These are phyloP conservation scores for Andrena minutula DNA, from an alignment of 2,888 invertebrate genomes.

Conservation along the genomic window DNA sequence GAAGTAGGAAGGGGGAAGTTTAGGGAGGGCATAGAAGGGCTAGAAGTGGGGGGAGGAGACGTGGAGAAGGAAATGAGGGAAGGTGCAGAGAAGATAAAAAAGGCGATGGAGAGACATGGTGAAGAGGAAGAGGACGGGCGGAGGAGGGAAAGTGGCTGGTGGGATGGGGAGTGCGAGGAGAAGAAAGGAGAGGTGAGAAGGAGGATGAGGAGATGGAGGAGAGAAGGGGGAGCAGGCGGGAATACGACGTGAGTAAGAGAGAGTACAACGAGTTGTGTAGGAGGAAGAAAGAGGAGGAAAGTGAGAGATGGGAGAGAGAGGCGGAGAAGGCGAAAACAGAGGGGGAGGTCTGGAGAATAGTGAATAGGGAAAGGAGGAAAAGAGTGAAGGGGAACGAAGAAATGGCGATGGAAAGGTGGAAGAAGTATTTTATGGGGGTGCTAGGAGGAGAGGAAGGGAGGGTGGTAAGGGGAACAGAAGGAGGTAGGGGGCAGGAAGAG, in stretches of 20 bases:
- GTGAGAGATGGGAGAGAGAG: not conserved
- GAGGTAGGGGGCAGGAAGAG: not conserved
- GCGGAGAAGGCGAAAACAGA: conserved; percentile 6
- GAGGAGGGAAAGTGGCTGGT: not conserved
- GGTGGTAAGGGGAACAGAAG: not conserved
- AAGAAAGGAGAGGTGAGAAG: not conserved
- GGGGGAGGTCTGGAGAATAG: not conserved
- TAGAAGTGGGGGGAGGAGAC: not conserved
- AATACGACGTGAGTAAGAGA: not conserved
- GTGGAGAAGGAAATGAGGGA: not conserved
- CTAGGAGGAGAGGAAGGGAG: no score
- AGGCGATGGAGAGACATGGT: not conserved
- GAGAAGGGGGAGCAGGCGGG: not conserved
- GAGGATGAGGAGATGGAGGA: not conserved
- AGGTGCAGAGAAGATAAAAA: not conserved
- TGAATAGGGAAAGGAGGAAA: not conserved
- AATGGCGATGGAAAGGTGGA: not conserved
- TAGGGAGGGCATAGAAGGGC: not conserved
- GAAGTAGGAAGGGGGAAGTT: not conserved
- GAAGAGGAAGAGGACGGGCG: not conserved
- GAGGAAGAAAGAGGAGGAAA: not conserved
- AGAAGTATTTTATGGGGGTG: no score
- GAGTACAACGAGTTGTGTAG: not conserved
- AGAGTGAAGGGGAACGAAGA: not conserved
- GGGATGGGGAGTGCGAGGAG: not conserved